A percentile compares a stretch with the other conserved stretches of the same genome.
These are phyloP conservation scores for Pyrochroa serraticornis DNA, from an alignment of 2,888 invertebrate species.

Conservation along the genomic window DNA sequence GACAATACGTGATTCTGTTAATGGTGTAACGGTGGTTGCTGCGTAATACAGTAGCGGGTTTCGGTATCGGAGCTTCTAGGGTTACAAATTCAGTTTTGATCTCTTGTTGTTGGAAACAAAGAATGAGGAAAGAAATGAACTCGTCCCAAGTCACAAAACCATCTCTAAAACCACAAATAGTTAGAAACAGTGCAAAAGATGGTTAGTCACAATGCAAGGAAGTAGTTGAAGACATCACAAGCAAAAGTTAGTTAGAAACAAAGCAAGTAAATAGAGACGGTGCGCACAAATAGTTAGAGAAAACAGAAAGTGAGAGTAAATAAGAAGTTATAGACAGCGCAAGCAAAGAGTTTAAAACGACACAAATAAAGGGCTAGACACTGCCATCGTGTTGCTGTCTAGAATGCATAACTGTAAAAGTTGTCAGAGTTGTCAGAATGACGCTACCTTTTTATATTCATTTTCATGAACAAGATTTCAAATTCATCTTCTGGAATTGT, in stretches of 20 bases:
- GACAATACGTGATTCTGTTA: slow-evolving; percentile 68
- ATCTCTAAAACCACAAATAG: slow-evolving; percentile 50
- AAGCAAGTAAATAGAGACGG: too few species aligned
- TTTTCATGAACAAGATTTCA: slow-evolving; percentile 68
- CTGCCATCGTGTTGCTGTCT: too few species aligned
- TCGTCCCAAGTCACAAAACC: slow-evolving; percentile 74
- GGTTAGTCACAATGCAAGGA: background rate
- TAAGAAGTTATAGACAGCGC: too few species aligned
- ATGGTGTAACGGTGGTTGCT: slow-evolving; percentile 75
- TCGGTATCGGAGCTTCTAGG: slow-evolving; percentile 68
- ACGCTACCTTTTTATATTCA: slow-evolving; percentile 51
- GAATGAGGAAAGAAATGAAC: slow-evolving; percentile 75
- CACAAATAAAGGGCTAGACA: too few species aligned
- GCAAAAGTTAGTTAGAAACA: too few species aligned
- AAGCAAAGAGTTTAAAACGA: too few species aligned
- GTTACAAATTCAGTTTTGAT: slow-evolving; percentile 66
- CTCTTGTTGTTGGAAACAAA: slow-evolving; percentile 74
- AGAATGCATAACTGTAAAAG: background rate
- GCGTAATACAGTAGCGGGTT: slow-evolving; percentile 63
- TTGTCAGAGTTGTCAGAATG: background rate
- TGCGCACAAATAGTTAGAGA: too few species aligned
- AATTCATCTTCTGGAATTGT: slow-evolving; percentile 66
- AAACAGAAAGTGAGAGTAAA: too few species aligned
- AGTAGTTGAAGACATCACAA: too few species aligned
- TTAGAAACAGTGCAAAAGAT: background rate